Evolutionary conservation across 2,113 vertebrate genomes (phyloP), one percentile per base, ranked within the genome.

Genomic region (Hepsetus odoe): DNA sequence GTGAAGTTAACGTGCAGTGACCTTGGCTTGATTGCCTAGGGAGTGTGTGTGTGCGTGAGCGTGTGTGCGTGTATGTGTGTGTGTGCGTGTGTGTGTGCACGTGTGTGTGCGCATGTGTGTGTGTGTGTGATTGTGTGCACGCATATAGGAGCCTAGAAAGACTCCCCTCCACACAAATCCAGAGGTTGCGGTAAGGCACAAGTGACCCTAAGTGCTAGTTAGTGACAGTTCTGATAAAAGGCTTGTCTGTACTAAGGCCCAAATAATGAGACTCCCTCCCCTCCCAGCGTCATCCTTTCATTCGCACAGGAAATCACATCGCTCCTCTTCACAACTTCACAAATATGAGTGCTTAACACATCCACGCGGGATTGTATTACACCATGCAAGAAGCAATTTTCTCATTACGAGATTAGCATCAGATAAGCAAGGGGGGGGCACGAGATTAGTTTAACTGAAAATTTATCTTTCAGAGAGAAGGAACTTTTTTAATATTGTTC

Each of bases 1-100:
- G 85, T 83, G 68, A 87, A 89, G 88, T 88, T 77, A 85, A 86
- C 88, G 81, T 82, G 84, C 82, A 83, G 83, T 88, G 90, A 91
- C 90, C 90, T 91, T 92, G 89, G 82, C 81, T 87, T 87, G 81
- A 91, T 85, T 30, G 51, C 76, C 80, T 68, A 80, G 73, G 77
- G 12, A 42, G 65, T 68, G 46, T 82, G 65, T 58, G 49, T 67
- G 12, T 11, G 9, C 9, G 40, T 3, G 40, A 42, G 9, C 12
- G 40, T 11, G 12, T 11, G 9, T 42, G 9, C 1, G 1, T 5
- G 8, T 42, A n/a, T n/a, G 12, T 11, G 9, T 8, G 40, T 3
- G 40, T 11, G 9, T 42, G 40, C 8, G 12, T 11, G 9, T 42
- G 9, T 1, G 1, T 5, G 8, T 42, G 40, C 40, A 42, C 9